Percentiles rank a stretch among this genome's conserved stretches.
phyloP scores from a whole-genome alignment of 2,113 vertebrate genomes.

The Monopterus albus region DNA sequence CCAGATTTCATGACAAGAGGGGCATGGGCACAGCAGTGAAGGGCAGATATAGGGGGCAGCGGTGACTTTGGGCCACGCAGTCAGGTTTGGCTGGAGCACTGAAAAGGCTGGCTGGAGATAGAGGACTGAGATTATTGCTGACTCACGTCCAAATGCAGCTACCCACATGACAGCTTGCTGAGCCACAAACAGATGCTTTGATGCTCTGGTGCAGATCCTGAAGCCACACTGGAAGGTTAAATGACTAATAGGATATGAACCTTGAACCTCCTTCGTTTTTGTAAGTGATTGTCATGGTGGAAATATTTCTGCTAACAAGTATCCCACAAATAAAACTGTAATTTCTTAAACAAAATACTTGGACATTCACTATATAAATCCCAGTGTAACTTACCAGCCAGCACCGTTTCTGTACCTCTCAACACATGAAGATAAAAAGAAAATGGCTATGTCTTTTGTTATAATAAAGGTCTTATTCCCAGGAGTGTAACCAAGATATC shows the following conservation, averaged over 20 bases:
- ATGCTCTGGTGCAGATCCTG: not conserved
- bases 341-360: not conserved
- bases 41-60: slow-evolving; percentile 56
- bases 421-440: slow-evolving; percentile 14
- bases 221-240: slow-evolving; percentile 8
- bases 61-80: slow-evolving; percentile 60
- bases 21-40: slow-evolving; percentile 31
- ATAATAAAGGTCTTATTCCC: slow-evolving; percentile 40
- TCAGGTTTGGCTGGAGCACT: slow-evolving; percentile 35
- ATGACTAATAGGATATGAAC: slow-evolving; percentile 5
- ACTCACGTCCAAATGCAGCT: slow-evolving; percentile 39
- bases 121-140: slow-evolving; percentile 42
- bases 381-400: not conserved
- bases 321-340: not conserved
- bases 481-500: slow-evolving; percentile 21
- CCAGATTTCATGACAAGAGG: slow-evolving; percentile 12
- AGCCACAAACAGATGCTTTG: slow-evolving; percentile 54
- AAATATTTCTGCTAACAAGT: not conserved
- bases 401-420: not conserved
- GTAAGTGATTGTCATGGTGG: not conserved
- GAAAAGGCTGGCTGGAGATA: slow-evolving; percentile 23
- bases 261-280: not conserved
- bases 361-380: not conserved
- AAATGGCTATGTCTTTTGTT: slow-evolving; percentile 48
- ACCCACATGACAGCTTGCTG: slow-evolving; percentile 39